These are phyloP conservation scores for Latrodectus geometricus DNA, from an alignment of 1,140 invertebrate genomes.

Conservation along the genomic window DNA sequence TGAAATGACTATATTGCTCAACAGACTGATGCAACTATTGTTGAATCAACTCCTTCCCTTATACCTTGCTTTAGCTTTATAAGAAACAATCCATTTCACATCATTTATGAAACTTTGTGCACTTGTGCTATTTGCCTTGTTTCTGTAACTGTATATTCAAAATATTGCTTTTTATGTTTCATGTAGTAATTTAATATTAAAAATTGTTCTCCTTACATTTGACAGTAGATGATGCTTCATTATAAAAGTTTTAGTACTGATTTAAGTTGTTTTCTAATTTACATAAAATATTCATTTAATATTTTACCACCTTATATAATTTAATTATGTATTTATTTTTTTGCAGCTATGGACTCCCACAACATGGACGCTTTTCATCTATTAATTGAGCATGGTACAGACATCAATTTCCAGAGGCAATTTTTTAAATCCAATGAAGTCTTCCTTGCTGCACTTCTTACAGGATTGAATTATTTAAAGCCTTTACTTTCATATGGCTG, in stretches of 20 bases:
- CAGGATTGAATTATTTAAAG: background rate
- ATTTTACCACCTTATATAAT: background rate
- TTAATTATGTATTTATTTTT: background rate
- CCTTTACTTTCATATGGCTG: constrained; percentile 31
- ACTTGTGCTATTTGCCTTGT: too few relatives aligned
- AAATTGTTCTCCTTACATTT: background rate
- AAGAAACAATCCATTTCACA: too few relatives aligned
- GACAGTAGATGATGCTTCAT: background rate
- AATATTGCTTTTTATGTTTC: too few relatives aligned
- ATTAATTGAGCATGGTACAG: constrained; percentile 17
- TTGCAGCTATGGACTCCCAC: constrained; percentile 8
- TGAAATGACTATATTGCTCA: too few relatives aligned
- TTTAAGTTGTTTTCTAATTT: background rate
- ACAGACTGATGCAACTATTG: too few relatives aligned
- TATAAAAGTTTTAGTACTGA: background rate
- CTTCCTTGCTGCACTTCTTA: constrained; percentile 18
- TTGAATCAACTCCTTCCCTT: too few relatives aligned
- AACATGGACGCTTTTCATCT: constrained; percentile 9
- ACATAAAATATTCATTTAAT: background rate
- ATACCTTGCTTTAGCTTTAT: too few relatives aligned
- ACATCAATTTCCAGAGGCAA: constrained; percentile 26
- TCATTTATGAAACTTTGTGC: too few relatives aligned
- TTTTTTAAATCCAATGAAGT: constrained; percentile 31
- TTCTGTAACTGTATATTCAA: too few relatives aligned
- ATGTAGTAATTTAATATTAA: background rate